phyloP scores from a whole-genome alignment of 1,140 invertebrate genomes.

The Platyscapa corneri region DNA sequence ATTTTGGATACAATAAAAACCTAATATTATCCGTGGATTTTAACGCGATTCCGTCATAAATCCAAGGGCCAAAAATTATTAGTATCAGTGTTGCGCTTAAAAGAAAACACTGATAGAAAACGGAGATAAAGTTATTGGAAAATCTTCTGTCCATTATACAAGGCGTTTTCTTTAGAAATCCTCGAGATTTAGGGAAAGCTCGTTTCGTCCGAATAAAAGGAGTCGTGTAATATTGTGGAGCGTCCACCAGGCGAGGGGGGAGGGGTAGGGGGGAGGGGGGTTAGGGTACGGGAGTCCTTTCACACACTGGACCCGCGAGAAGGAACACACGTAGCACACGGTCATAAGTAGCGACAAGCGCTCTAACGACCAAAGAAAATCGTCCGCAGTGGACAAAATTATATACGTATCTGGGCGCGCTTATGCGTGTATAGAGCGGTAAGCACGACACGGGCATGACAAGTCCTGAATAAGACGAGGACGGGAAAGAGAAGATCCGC shows the following conservation, averaged over 20 bases:
- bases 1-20: too few relatives aligned
- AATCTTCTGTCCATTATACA: neutral
- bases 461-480: neutral
- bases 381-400: neutral
- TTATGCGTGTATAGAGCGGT: too few relatives aligned
- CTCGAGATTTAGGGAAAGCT: constrained; percentile 1
- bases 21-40: neutral
- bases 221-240: neutral
- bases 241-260: neutral
- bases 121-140: constrained; percentile 17
- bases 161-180: neutral
- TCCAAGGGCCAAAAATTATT: neutral
- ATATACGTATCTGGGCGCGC: too few relatives aligned
- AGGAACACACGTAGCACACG: neutral
- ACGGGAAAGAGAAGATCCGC: constrained; percentile 24
- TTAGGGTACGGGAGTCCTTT: neutral
- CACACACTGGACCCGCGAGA: neutral
- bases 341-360: neutral
- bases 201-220: neutral
- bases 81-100: neutral
- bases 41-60: neutral
- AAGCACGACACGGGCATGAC: neutral
- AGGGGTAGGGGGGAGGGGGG: too few relatives aligned
- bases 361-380: neutral
- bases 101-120: neutral